Evolutionary conservation across 1,140 invertebrate species (phyloP), one percentile per base, ranked within the genome.

Genomic region (Pseudomyrmex sp.): DNA sequence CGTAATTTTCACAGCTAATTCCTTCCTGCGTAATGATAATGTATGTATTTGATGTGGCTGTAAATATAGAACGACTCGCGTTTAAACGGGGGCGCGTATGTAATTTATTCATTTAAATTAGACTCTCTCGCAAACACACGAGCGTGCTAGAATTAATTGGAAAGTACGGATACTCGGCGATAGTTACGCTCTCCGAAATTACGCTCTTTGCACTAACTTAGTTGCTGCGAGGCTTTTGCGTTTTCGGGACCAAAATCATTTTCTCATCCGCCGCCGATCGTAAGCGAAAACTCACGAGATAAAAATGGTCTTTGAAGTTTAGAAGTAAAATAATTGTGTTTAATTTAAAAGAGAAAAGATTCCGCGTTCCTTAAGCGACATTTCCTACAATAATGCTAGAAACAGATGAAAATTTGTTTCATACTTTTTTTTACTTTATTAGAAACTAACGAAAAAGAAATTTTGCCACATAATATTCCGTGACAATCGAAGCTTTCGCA

Each of bases 91-190:
- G 52, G 83, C 83, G 83, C 72, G 69, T 76, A 82, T 88, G 83
- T 88, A 89, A 89, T 89, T 88, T 88, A 89, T 89, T 89, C 84
- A 88, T 86, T 89, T 88, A 89, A 89, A 89, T 89, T 88, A 86
- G 74, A 84, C 79, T 77, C 63, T 65, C 54, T 74, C 50, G 35
- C 80, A 77, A 66, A 83, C 69, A 83, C 74, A 75, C 58, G 63
- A 80, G 69, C 54, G 79, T 75, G 83, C 70, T 63, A 84, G 72
- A 88, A 86, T 86, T 89, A 88, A 89, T 89, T 88, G 84, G 88
- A 88, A 80, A 80, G 75, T 76, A 82, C 83, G 75, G 58, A 84
- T 80, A 70, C 46, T 20, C 56, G 66, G 46, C 63, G 63, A 83
- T 66, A 66, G 82, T 83, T 79, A 68, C 56, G 74, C 44, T 79